Conservation (phyloP, 2,888 invertebrate genomes). For the Pecten maximus region DNA sequence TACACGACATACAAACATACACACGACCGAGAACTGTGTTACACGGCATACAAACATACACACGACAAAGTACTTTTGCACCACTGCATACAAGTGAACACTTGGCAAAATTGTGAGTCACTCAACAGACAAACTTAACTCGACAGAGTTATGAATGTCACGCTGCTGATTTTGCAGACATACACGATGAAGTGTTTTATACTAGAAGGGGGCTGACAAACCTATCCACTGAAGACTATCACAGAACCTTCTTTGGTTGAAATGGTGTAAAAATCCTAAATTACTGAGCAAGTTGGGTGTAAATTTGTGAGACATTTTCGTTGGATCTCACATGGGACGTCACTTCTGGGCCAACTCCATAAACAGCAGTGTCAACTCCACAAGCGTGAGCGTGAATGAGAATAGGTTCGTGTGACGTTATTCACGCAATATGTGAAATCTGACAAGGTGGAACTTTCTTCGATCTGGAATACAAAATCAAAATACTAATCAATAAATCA, state of each 20-base stretch:
- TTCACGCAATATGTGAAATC: background rate
- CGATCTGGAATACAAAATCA: background rate
- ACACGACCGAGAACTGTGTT: too few relatives aligned
- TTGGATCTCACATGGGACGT: background rate
- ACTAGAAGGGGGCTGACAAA: background rate
- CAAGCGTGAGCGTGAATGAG: background rate
- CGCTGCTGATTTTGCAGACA: background rate
- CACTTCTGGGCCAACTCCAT: background rate
- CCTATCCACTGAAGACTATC: background rate
- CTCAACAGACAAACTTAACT: background rate
- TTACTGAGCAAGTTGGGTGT: slow-evolving; percentile 6
- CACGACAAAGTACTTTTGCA: background rate
- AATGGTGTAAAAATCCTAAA: background rate
- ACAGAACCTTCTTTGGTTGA: background rate
- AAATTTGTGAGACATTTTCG: background rate
- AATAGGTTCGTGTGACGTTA: background rate
- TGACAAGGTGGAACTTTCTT: background rate
- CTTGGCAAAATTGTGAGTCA: too few relatives aligned
- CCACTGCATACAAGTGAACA: background rate
- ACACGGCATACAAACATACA: too few relatives aligned
- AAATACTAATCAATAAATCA: too few relatives aligned
- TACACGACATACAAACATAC: too few relatives aligned
- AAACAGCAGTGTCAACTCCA: background rate
- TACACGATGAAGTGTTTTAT: background rate
- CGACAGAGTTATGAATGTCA: background rate